Conservation (phyloP, 2,113 vertebrate genomes). For the Heterocephalus glaber region DNA sequence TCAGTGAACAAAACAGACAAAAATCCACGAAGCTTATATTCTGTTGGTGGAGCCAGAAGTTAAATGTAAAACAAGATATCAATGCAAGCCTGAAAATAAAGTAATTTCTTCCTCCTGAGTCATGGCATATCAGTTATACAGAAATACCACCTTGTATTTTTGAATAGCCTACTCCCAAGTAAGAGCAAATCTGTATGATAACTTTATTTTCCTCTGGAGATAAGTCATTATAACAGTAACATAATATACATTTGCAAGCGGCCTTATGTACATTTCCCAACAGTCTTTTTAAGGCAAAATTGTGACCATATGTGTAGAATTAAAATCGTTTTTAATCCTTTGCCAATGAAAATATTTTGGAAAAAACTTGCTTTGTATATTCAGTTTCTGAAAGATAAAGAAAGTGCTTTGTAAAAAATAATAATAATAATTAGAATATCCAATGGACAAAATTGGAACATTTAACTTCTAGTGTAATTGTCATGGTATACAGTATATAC, state of each 20-base stretch:
- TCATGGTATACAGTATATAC: not conserved
- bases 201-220: slow-evolving; percentile 98
- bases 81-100: no score
- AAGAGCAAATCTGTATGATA: slow-evolving; percentile 99
- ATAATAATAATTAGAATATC: no score
- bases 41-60: no score
- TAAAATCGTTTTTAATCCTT: slow-evolving; percentile 99
- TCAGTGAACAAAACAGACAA: no score
- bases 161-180: slow-evolving; percentile 94
- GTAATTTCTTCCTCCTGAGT: no score
- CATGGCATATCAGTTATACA: no score
- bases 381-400: slow-evolving; percentile 91
- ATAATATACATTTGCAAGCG: slow-evolving; percentile 99
- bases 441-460: not conserved
- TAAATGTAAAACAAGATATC: no score
- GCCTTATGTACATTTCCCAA: slow-evolving; percentile 99
- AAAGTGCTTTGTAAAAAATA: slow-evolving; percentile 91
- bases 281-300: slow-evolving; percentile 98
- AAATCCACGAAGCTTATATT: no score
- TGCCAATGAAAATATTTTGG: slow-evolving; percentile 93
- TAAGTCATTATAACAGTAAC: slow-evolving; percentile 98
- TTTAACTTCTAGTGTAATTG: not conserved
- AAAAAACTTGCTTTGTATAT: slow-evolving; percentile 91
- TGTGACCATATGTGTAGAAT: slow-evolving; percentile 99
- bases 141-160: no score